phyloP scores from a whole-genome alignment of 2,797 vertebrate genomes.

The Trichosurus vulpecula region DNA sequence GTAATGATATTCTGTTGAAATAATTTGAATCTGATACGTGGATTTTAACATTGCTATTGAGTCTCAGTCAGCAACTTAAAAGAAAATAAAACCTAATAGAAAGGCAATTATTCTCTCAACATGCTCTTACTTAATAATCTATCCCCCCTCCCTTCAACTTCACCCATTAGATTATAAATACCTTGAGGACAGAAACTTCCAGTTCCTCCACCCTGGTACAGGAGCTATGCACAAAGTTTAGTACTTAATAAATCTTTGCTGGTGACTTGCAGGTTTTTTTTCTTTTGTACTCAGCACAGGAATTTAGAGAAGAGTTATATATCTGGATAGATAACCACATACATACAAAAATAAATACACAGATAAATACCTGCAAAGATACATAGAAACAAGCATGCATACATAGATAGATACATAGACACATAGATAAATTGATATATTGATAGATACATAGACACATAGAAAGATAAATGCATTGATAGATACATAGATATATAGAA shows the following conservation, averaged over 20 bases:
- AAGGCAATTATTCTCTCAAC: not conserved
- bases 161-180: not conserved
- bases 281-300: not conserved
- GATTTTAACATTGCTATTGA: constrained; percentile 43
- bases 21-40: constrained; percentile 50
- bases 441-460: too few relatives aligned
- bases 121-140: not conserved
- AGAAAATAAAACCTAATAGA: not conserved
- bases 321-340: not conserved
- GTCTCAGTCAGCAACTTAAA: not conserved
- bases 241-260: not conserved
- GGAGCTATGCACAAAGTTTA: not conserved
- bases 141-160: not conserved
- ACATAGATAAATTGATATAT: too few relatives aligned
- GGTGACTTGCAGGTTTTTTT: too few relatives aligned
- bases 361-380: too few relatives aligned
- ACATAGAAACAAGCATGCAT: too few relatives aligned
- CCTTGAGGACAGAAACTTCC: not conserved
- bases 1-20: constrained; percentile 72
- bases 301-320: not conserved
- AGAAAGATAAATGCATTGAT: too few relatives aligned
- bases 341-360: too few relatives aligned
- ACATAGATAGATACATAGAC: too few relatives aligned
- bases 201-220: not conserved
- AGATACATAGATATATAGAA: too few relatives aligned